A percentile compares a stretch with the other conserved stretches of the same genome.
Evolutionary conservation across 2,888 invertebrate species (phyloP).

Genomic region (Phrixothrix hirtus): DNA sequence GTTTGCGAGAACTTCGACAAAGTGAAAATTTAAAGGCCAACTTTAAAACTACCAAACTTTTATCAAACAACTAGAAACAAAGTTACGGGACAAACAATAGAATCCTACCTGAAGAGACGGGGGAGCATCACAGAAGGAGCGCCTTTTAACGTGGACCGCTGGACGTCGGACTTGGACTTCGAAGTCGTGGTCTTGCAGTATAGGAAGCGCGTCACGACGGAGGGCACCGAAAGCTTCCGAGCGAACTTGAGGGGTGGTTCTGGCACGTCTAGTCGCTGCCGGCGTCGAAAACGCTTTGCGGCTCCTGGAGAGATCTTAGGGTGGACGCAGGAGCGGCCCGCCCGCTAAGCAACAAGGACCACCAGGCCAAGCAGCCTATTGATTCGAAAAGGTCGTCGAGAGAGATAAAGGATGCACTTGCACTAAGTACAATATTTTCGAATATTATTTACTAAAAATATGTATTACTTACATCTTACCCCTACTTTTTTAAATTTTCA

Average conservation of each 20-base stretch:
- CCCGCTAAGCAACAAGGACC: conserved; percentile 51
- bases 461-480: no score
- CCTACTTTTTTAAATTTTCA: no score
- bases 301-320: conserved; percentile 52
- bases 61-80: conserved; percentile 34
- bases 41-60: conserved; percentile 36
- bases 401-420: conserved; percentile 35
- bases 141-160: conserved; percentile 39
- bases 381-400: conserved; percentile 43
- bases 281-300: conserved; percentile 61
- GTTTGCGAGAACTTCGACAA: conserved; percentile 24
- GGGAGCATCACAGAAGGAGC: conserved; percentile 35
- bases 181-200: conserved; percentile 40
- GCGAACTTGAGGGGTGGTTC: conserved; percentile 47
- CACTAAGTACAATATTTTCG: conserved; percentile 28
- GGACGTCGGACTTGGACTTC: conserved; percentile 43
- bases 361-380: conserved; percentile 43
- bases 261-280: conserved; percentile 57
- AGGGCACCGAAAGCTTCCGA: conserved; percentile 45
- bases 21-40: conserved; percentile 35
- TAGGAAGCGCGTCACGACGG: conserved; percentile 38
- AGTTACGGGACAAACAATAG: conserved; percentile 35
- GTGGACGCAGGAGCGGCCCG: conserved; percentile 53
- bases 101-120: conserved; percentile 46
- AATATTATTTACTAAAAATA: no score